Conservation (phyloP, 2,888 invertebrate genomes). For the Xanthorhoe spadicearia region DNA sequence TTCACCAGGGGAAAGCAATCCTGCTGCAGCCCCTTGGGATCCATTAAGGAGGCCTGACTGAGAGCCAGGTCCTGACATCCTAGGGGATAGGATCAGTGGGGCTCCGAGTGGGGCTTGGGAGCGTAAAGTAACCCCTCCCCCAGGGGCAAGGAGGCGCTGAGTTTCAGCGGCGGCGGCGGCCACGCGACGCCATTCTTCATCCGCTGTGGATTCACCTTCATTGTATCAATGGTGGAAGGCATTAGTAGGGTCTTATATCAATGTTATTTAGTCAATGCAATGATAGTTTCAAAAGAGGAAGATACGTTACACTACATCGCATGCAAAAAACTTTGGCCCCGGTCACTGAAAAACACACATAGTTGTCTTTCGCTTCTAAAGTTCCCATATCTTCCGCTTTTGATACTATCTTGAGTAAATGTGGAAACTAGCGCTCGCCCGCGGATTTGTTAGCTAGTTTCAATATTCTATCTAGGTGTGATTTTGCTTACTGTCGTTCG, state of each 20-base stretch:
- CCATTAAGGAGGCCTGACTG: constrained; percentile 88
- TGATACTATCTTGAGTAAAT: too few species aligned
- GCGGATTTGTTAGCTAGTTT: too few species aligned
- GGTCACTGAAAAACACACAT: too few species aligned
- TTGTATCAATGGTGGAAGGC: constrained; percentile 75
- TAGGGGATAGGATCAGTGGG: constrained; percentile 95
- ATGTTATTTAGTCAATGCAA: constrained; percentile 29
- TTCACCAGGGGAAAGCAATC: constrained; percentile 84
- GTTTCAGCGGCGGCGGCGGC: constrained; percentile 92
- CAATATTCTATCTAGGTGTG: too few species aligned
- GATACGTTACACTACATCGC: too few species aligned
- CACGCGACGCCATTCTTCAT: constrained; percentile 94
- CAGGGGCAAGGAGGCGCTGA: constrained; percentile 88
- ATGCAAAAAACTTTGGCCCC: too few species aligned
- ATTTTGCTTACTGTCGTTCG: too few species aligned
- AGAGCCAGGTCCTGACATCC: constrained; percentile 93
- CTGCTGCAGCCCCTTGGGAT: constrained; percentile 66
- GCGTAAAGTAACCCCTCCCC: constrained; percentile 81
- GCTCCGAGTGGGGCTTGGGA: constrained; percentile 93
- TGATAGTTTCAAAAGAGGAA: too few species aligned
- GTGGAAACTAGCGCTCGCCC: too few species aligned
- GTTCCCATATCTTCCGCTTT: too few species aligned
- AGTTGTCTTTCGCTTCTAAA: too few species aligned
- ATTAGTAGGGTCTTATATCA: constrained; percentile 33
- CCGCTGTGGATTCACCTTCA: constrained; percentile 86